phyloP scores from a whole-genome alignment of 2,113 vertebrate genomes.

The Pontoporia blainvillei region DNA sequence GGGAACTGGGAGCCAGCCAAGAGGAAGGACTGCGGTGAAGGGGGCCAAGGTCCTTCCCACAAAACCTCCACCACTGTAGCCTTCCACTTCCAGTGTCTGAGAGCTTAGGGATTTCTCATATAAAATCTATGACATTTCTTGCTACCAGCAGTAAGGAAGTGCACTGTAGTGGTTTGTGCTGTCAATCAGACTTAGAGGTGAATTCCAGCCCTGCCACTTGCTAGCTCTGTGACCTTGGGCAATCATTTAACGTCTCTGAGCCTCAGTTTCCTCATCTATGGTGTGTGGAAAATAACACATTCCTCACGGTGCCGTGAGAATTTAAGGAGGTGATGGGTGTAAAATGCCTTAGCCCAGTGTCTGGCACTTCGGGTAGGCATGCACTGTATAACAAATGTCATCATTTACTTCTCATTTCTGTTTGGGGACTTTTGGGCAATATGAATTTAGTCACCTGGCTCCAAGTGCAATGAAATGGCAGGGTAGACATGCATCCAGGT shows the following conservation, averaged over 20 bases:
- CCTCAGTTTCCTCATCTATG: background rate
- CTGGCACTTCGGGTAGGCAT: background rate
- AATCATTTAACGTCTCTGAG: background rate
- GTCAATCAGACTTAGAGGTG: background rate
- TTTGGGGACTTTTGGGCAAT: background rate
- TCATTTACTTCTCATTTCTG: background rate
- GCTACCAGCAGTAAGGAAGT: background rate
- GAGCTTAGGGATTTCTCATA: background rate
- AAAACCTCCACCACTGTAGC: background rate
- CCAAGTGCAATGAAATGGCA: background rate
- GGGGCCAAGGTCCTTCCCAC: background rate
- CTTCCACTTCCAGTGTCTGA: background rate
- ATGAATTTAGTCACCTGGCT: background rate
- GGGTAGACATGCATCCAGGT: background rate
- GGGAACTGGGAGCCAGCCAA: background rate
- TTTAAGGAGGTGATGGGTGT: background rate
- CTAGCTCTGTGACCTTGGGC: background rate
- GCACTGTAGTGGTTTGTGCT: background rate
- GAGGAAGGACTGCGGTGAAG: background rate
- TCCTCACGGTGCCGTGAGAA: background rate
- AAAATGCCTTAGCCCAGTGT: background rate
- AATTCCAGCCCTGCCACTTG: background rate
- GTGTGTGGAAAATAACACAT: background rate
- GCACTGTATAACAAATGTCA: background rate
- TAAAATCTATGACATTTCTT: background rate